Conservation (phyloP, 2,888 invertebrate genomes). For the Hoplodrina ambigua region DNA sequence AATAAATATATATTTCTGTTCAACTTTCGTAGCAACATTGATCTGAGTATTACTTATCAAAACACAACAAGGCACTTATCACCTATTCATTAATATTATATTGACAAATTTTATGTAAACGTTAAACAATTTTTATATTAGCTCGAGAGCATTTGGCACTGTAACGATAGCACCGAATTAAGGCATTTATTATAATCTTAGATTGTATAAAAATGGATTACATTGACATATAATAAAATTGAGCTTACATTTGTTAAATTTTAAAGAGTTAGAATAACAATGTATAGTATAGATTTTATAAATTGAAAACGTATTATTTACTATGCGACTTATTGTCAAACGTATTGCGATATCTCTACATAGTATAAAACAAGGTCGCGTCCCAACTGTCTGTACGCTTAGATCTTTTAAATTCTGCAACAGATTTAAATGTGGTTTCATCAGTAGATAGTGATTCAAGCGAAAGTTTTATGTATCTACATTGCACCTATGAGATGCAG, state of each 20-base stretch:
- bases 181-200: conserved; percentile 46
- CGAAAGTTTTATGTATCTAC: too few species aligned
- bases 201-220: conserved; percentile 60
- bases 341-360: background rate
- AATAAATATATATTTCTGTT: conserved; percentile 89
- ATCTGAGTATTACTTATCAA: conserved; percentile 82
- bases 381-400: too few species aligned
- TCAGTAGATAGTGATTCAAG: too few species aligned
- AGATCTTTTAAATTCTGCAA: too few species aligned
- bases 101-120: conserved; percentile 64
- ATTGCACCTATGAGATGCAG: too few species aligned
- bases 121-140: conserved; percentile 60
- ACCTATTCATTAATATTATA: conserved; percentile 63
- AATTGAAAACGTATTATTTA: conserved; percentile 31
- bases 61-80: conserved; percentile 85
- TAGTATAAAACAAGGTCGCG: too few species aligned
- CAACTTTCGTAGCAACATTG: conserved; percentile 86
- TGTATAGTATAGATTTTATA: conserved; percentile 28
- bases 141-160: conserved; percentile 69
- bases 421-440: too few species aligned
- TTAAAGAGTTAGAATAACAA: conserved; percentile 43
- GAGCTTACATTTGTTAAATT: conserved; percentile 53
- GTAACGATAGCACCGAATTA: conserved; percentile 61
- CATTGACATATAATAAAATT: conserved; percentile 51
- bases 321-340: conserved; percentile 16